Conservation (phyloP, 2,888 invertebrate genomes). For the Agrenia bidenticulata region DNA sequence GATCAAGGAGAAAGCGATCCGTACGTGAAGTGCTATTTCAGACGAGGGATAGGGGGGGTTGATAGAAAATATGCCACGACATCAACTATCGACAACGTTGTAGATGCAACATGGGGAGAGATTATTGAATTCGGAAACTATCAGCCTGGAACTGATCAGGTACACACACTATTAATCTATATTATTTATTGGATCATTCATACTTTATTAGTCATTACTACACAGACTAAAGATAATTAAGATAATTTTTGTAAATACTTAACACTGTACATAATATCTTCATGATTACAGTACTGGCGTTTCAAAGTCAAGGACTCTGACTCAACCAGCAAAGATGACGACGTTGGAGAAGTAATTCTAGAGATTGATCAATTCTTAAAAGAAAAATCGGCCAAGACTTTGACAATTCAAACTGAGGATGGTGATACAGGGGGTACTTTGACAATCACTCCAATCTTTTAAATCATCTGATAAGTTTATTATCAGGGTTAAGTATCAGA, state of each 20-base stretch:
- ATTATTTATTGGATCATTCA: neutral
- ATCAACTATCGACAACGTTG: slow-evolving; percentile 46
- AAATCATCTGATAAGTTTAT: neutral
- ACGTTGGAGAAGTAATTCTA: slow-evolving; percentile 37
- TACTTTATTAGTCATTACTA: too few relatives aligned
- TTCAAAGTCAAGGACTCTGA: slow-evolving; percentile 49
- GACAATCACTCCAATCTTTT: slow-evolving; percentile 32
- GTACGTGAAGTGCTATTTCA: slow-evolving; percentile 48
- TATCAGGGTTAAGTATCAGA: too few relatives aligned
- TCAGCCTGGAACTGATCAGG: slow-evolving; percentile 45
- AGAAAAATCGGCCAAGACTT: slow-evolving; percentile 28
- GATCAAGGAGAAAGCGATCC: slow-evolving; percentile 47
- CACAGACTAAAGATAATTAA: too few relatives aligned
- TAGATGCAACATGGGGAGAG: slow-evolving; percentile 49
- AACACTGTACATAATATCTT: too few relatives aligned
- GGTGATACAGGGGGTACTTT: slow-evolving; percentile 37
- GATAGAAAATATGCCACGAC: slow-evolving; percentile 48
- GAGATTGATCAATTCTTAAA: slow-evolving; percentile 39
- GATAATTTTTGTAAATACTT: too few relatives aligned
- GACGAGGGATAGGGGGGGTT: slow-evolving; percentile 43
- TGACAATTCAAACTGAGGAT: slow-evolving; percentile 29
- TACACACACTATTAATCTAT: too few relatives aligned
- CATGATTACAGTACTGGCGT: slow-evolving; percentile 33
- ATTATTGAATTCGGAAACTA: slow-evolving; percentile 50
- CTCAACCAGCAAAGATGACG: slow-evolving; percentile 41